Conservation (phyloP, 2,113 vertebrate species). For the Plectropomus leopardus region DNA sequence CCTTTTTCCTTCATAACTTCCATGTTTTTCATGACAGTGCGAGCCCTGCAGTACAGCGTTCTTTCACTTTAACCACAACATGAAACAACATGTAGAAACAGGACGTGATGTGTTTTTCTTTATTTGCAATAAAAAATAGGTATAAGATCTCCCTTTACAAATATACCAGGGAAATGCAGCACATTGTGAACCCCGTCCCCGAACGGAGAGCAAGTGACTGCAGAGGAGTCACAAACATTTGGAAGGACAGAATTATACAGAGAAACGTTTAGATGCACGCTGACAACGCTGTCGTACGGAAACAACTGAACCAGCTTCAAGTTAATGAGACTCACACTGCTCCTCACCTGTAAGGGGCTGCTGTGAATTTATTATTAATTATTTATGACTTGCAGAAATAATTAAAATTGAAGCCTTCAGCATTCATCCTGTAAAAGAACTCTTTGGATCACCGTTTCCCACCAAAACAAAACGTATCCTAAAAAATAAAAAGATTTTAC, state of each 20-base stretch:
- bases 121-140: constrained; percentile 81
- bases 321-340: background rate
- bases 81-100: background rate
- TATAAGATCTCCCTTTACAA: constrained; percentile 78
- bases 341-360: too few relatives aligned
- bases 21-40: too few relatives aligned
- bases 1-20: too few relatives aligned
- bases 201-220: constrained; percentile 9
- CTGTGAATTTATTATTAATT: too few relatives aligned
- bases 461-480: background rate
- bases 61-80: too few relatives aligned
- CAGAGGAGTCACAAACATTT: constrained; percentile 57
- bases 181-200: constrained; percentile 50
- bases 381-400: too few relatives aligned
- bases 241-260: constrained; percentile 58
- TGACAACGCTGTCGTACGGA: background rate
- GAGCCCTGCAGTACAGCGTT: too few relatives aligned
- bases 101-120: constrained; percentile 48
- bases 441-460: too few relatives aligned
- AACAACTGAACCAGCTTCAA: background rate
- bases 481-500: background rate
- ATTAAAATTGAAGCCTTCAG: too few relatives aligned
- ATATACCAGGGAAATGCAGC: constrained; percentile 73
- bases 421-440: background rate
- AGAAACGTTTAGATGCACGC: constrained; percentile 35